These are phyloP conservation scores for Pseudococcus viburni DNA, from an alignment of 2,888 invertebrate species.

Conservation along the genomic window DNA sequence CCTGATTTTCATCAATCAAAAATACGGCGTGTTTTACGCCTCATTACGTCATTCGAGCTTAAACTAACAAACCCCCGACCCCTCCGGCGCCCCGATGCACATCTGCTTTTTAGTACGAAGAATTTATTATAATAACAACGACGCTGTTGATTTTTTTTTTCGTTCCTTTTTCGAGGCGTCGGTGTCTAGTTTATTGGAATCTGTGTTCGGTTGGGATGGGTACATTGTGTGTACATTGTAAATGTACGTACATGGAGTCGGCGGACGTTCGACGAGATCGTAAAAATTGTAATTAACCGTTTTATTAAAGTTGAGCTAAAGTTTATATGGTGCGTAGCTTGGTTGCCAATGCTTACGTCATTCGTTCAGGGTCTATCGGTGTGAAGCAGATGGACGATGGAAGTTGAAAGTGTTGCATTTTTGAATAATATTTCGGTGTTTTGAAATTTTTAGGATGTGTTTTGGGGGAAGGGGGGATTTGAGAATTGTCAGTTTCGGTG, in stretches of 20 bases:
- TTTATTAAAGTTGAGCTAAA: slow-evolving; percentile 9
- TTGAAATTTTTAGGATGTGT: too few species aligned
- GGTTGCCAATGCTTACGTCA: not conserved
- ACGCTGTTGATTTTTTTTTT: not conserved
- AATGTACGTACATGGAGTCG: not conserved
- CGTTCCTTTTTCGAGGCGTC: not conserved
- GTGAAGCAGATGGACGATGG: not conserved
- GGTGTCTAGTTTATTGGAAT: not conserved
- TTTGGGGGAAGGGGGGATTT: too few species aligned
- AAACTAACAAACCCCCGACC: not conserved
- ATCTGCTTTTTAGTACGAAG: slow-evolving; percentile 20
- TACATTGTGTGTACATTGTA: not conserved
- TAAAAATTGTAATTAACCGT: slow-evolving; percentile 28
- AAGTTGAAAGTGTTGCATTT: too few species aligned
- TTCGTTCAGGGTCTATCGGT: not conserved
- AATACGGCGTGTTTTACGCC: slow-evolving; percentile 11
- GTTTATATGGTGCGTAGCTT: not conserved
- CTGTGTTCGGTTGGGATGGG: not conserved
- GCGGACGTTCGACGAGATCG: not conserved
- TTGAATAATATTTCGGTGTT: too few species aligned
- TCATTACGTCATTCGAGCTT: slow-evolving; percentile 40
- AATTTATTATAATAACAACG: slow-evolving; percentile 36
- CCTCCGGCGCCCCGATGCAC: not conserved
- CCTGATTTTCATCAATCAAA: slow-evolving; percentile 46
- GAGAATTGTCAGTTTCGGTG: too few species aligned